Evolutionary conservation across 1,140 invertebrate genomes (phyloP).

Genomic region (Bicyclus anynana): DNA sequence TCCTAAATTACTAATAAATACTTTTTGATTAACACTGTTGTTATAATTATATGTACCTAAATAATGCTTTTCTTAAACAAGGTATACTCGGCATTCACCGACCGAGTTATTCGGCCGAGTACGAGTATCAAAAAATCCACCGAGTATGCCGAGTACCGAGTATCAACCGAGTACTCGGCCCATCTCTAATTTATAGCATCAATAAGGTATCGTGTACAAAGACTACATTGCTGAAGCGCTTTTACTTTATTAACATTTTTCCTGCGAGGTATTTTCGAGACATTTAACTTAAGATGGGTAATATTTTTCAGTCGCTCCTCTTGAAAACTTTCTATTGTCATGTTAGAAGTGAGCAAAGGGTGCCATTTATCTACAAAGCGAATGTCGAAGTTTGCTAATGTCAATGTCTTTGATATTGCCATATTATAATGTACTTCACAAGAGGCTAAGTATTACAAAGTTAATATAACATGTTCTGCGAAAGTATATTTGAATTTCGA

Average conservation of each 20-base stretch:
- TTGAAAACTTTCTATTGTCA: conserved; percentile 53
- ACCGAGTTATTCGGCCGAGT: too few relatives aligned
- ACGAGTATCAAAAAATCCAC: too few relatives aligned
- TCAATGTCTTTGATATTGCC: conserved; percentile 13
- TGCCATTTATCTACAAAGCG: conserved; percentile 26
- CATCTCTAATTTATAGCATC: not conserved
- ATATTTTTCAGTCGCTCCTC: conserved; percentile 62
- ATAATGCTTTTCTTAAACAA: too few relatives aligned
- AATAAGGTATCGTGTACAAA: not conserved
- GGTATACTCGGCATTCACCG: too few relatives aligned
- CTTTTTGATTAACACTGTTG: too few relatives aligned
- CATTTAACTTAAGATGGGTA: conserved; percentile 62
- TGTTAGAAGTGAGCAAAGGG: conserved; percentile 27
- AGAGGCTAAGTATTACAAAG: too few relatives aligned
- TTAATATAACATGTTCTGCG: too few relatives aligned
- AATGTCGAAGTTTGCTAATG: conserved; percentile 20
- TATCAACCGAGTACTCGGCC: too few relatives aligned
- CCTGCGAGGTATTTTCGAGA: conserved; percentile 47
- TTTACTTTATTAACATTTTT: conserved; percentile 52
- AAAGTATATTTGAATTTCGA: not conserved
- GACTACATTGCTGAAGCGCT: conserved; percentile 4
- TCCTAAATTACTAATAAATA: too few relatives aligned
- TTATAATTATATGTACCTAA: too few relatives aligned
- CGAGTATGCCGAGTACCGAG: too few relatives aligned
- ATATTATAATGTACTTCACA: not conserved